A percentile compares a stretch with the other conserved stretches of the same genome.
Evolutionary conservation across 1,140 invertebrate genomes (phyloP).

Genomic region (Drosophila mauritiana): DNA sequence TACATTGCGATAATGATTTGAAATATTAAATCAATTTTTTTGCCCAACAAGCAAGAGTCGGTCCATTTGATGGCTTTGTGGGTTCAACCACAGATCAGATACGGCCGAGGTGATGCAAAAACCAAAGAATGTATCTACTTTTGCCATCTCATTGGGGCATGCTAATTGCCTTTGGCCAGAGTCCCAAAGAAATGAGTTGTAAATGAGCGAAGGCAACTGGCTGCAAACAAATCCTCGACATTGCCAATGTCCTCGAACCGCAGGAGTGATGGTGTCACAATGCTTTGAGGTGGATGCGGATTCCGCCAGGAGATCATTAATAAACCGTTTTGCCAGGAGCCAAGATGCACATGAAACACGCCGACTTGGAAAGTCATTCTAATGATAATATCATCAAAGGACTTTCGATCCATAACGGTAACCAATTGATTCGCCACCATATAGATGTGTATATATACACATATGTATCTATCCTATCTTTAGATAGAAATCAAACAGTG

Average conservation of each 20-base stretch:
- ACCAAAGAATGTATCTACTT: constrained; percentile 23
- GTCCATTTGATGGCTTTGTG: constrained; percentile 44
- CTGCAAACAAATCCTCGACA: constrained; percentile 38
- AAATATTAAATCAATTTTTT: not conserved
- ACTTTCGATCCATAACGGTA: constrained; percentile 47
- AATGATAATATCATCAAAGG: constrained; percentile 77
- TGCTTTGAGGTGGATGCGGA: constrained; percentile 53
- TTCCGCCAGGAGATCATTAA: constrained; percentile 60
- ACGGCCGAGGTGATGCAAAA: constrained; percentile 3
- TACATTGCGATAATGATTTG: not conserved
- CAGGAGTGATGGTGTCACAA: constrained; percentile 42
- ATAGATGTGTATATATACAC: constrained; percentile 10
- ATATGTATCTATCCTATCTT: constrained; percentile 25
- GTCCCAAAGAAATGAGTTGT: constrained; percentile 81
- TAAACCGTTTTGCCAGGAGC: constrained; percentile 43
- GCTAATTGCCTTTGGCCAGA: constrained; percentile 76
- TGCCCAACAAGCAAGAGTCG: constrained; percentile 13
- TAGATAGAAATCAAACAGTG: constrained; percentile 72
- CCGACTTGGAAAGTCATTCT: constrained; percentile 47
- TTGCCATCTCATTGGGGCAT: constrained; percentile 67
- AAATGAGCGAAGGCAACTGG: constrained; percentile 68
- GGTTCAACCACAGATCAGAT: constrained; percentile 9
- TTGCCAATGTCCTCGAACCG: constrained; percentile 16
- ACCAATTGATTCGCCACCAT: constrained; percentile 64
- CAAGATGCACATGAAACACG: constrained; percentile 49